phyloP scores from a whole-genome alignment of 2,797 vertebrate species.

The Eleutherodactylus coqui region DNA sequence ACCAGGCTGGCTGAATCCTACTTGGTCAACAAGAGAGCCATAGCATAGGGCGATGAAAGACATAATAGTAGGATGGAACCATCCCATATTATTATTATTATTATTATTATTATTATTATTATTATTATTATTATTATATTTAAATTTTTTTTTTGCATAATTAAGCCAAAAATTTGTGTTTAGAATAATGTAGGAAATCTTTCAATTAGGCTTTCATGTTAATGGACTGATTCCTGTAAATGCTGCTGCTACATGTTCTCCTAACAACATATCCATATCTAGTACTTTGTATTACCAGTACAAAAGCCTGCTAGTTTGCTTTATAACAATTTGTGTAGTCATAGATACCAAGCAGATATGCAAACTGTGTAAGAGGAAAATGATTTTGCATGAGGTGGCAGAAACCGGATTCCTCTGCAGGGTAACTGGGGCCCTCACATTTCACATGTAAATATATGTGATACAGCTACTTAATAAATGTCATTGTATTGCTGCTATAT shows the following conservation, averaged over 20 bases:
- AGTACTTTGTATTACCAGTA: background rate
- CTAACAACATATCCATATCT: no score
- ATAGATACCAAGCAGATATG: background rate
- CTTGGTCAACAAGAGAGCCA: no score
- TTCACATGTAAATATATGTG: background rate
- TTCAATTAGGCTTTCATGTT: no score
- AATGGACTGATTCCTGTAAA: background rate
- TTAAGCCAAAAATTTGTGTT: no score
- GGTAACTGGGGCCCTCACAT: background rate
- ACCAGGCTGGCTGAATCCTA: no score
- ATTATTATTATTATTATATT: no score
- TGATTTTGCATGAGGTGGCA: background rate
- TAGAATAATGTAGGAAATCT: no score
- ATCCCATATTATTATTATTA: no score
- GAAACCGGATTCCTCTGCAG: background rate
- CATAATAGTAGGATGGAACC: background rate
- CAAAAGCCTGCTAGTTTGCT: background rate
- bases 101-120: no score
- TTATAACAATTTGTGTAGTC: background rate
- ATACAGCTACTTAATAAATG: background rate
- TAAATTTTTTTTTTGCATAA: no score
- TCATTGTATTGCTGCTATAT: background rate
- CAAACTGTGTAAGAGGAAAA: background rate
- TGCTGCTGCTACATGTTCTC: background rate
- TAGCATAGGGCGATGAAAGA: background rate